Evolutionary conservation across 1,140 invertebrate species (phyloP).

Genomic region (Conopomorpha cramerella): DNA sequence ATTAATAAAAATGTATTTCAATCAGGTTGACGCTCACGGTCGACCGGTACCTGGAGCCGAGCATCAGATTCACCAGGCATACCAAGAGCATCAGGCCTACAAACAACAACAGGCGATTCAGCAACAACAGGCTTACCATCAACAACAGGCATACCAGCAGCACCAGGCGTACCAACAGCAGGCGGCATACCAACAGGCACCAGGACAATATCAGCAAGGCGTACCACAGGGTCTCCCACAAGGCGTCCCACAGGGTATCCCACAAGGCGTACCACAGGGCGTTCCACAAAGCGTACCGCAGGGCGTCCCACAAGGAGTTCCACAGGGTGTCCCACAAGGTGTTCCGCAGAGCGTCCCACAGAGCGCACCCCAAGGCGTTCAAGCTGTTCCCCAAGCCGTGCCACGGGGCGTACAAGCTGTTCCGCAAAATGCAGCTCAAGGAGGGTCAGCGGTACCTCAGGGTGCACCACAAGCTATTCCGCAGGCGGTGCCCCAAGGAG

Average conservation of each 20-base stretch:
- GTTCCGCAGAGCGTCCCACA: slow-evolving; percentile 8
- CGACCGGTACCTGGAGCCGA: slow-evolving; percentile 28
- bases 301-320: slow-evolving; percentile 1
- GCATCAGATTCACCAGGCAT: slow-evolving; percentile 33
- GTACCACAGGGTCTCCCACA: slow-evolving; percentile 9
- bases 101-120: not conserved
- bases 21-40: slow-evolving; percentile 36
- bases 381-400: slow-evolving; percentile 6
- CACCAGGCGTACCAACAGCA: slow-evolving; percentile 5
- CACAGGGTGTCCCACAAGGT: not conserved
- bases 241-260: slow-evolving; percentile 7
- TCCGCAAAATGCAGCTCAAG: slow-evolving; percentile 8
- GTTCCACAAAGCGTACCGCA: slow-evolving; percentile 7
- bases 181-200: slow-evolving; percentile 12
- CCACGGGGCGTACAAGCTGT: slow-evolving; percentile 7
- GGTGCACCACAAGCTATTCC: slow-evolving; percentile 5
- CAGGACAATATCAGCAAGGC: slow-evolving; percentile 8
- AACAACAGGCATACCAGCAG: slow-evolving; percentile 7
- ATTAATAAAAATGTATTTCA: slow-evolving; percentile 1
- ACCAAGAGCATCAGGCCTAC: not conserved
- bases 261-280: too few species aligned
- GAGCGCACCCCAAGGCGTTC: slow-evolving; percentile 8
- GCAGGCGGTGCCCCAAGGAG: slow-evolving; percentile 5
- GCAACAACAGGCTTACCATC: slow-evolving; percentile 10
- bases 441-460: slow-evolving; percentile 8